Percentiles rank a stretch among this genome's conserved stretches.
Conservation (phyloP, 2,113 vertebrate genomes). For the Calidris pygmaea region DNA sequence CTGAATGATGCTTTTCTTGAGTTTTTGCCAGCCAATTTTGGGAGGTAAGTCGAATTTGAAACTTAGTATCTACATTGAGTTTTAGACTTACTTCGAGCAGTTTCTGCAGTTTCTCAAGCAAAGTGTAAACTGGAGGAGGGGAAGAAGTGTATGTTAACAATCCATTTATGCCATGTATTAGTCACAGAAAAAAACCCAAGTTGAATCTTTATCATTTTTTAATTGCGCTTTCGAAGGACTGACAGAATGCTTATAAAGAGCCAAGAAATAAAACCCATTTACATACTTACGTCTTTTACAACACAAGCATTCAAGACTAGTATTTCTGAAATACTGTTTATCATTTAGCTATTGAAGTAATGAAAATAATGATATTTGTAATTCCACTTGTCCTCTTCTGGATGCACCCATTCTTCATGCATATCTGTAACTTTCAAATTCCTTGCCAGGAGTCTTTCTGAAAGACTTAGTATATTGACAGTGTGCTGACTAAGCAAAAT, state of each 20-base stretch:
- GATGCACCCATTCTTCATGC: neutral
- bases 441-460: neutral
- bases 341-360: neutral
- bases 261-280: neutral
- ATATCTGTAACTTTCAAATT: neutral
- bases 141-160: neutral
- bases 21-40: constrained; percentile 96
- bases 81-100: neutral
- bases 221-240: neutral
- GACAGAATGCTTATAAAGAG: neutral
- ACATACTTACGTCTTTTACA: neutral
- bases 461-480: neutral
- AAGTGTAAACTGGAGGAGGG: neutral
- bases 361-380: neutral
- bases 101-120: neutral
- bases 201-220: neutral
- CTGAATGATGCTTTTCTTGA: constrained; percentile 98
- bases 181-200: neutral
- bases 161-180: neutral
- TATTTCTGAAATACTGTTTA: neutral
- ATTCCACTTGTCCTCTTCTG: neutral
- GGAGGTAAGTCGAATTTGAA: constrained; percentile 83
- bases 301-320: neutral
- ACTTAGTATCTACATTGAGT: neutral
- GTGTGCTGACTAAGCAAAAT: neutral